Evolutionary conservation across 2,113 vertebrate genomes (phyloP).

Genomic region (Thamnaconus septentrionalis): DNA sequence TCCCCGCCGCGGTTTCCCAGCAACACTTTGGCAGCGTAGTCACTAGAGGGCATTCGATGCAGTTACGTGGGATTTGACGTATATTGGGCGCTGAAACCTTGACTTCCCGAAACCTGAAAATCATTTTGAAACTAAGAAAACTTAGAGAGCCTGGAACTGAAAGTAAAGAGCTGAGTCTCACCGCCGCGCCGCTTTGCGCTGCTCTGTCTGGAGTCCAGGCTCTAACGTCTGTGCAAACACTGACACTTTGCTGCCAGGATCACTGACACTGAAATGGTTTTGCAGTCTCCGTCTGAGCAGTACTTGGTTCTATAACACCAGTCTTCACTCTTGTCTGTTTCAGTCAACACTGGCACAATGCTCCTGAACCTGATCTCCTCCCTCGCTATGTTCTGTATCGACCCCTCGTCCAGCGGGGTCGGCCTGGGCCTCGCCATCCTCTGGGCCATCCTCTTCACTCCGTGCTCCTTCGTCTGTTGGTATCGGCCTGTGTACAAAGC

Average conservation of each 20-base stretch:
- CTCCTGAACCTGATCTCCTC: slow-evolving; percentile 88
- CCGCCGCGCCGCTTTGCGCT: not conserved
- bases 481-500: slow-evolving; percentile 96
- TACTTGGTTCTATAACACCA: not conserved
- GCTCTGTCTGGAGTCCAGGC: not conserved
- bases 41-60: no score
- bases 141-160: not conserved
- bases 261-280: no score
- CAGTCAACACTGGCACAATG: slow-evolving; percentile 83
- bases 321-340: not conserved
- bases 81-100: no score
- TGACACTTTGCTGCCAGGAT: slow-evolving; percentile 22
- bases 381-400: slow-evolving; percentile 85
- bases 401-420: slow-evolving; percentile 63
- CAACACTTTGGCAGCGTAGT: not conserved
- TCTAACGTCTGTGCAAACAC: slow-evolving; percentile 30
- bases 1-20: not conserved
- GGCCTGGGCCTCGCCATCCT: slow-evolving; percentile 92
- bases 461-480: slow-evolving; percentile 96
- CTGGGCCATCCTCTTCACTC: slow-evolving; percentile 90
- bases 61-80: no score
- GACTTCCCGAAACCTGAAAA: no score
- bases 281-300: no score
- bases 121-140: no score
- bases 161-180: not conserved